Conservation (phyloP, 2,113 vertebrate species). For the Anoura caudifer region DNA sequence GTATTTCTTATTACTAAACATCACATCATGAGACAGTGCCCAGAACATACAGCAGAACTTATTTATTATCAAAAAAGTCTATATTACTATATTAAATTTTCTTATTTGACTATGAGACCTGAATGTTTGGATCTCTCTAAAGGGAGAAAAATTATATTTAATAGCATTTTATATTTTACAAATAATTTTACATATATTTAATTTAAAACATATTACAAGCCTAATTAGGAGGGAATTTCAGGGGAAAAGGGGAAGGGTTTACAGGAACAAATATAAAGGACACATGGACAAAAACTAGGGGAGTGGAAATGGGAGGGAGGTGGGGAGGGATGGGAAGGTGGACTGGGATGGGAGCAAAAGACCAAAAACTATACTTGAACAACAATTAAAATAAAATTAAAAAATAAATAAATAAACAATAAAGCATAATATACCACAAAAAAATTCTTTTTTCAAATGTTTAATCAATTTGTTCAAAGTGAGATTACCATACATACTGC, state of each 20-base stretch:
- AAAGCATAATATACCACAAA: too few species aligned
- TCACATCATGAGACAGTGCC: background rate
- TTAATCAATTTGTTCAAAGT: background rate
- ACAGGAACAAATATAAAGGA: too few species aligned
- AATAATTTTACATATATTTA: background rate
- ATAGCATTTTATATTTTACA: slow-evolving; percentile 13
- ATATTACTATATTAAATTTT: background rate
- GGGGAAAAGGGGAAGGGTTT: too few species aligned
- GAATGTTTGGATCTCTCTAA: background rate
- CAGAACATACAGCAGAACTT: background rate
- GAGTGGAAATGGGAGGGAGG: too few species aligned
- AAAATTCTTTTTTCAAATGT: background rate
- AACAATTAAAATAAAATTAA: too few species aligned
- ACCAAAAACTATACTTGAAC: too few species aligned
- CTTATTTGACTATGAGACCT: background rate
- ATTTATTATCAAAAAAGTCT: background rate
- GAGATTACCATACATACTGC: background rate
- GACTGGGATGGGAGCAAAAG: too few species aligned
- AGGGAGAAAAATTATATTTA: background rate
- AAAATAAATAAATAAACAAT: too few species aligned
- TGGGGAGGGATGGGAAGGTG: too few species aligned
- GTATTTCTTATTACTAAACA: background rate
- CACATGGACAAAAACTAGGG: too few species aligned
- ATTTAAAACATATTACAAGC: background rate
- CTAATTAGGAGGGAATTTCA: too few species aligned